phyloP scores from a whole-genome alignment of 2,797 vertebrate species.

The Clarias laeviceps region DNA sequence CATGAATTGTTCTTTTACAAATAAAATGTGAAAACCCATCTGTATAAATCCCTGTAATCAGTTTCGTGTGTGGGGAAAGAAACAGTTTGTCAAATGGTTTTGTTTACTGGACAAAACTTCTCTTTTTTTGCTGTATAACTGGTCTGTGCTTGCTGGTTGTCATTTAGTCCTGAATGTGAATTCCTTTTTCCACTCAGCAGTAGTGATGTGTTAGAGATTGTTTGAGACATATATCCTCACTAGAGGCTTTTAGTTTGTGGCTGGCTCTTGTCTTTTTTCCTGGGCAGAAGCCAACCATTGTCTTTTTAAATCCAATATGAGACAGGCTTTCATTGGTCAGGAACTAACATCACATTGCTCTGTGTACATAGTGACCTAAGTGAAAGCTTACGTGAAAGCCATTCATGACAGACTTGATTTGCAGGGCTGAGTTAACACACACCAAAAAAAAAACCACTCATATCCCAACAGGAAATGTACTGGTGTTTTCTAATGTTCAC shows the following conservation, averaged over 20 bases:
- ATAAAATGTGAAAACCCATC: conserved; percentile 29
- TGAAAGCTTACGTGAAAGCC: conserved; percentile 50
- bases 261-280: conserved; percentile 45
- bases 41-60: neutral
- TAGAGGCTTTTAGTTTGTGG: conserved; percentile 44
- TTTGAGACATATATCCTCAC: conserved; percentile 21
- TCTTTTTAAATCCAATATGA: conserved; percentile 51
- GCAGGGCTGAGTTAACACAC: conserved; percentile 53
- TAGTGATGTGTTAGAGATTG: conserved; percentile 18
- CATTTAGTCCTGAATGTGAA: conserved; percentile 11
- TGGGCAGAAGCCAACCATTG: conserved; percentile 46
- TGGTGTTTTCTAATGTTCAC: conserved; percentile 27
- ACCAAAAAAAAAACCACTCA: conserved; percentile 12
- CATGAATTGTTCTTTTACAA: conserved; percentile 34
- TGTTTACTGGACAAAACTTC: conserved; percentile 6
- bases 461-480: conserved; percentile 35
- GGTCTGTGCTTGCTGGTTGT: conserved; percentile 16
- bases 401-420: conserved; percentile 44
- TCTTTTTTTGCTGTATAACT: conserved; percentile 4
- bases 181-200: conserved; percentile 19
- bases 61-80: conserved; percentile 2
- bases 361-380: conserved; percentile 51
- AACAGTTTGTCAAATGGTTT: neutral
- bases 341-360: conserved; percentile 48
- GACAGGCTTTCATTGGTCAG: conserved; percentile 38